Base-by-base conservation (phyloP, 1,140 invertebrate species). In the Brachionus rotundiformis region DNA sequence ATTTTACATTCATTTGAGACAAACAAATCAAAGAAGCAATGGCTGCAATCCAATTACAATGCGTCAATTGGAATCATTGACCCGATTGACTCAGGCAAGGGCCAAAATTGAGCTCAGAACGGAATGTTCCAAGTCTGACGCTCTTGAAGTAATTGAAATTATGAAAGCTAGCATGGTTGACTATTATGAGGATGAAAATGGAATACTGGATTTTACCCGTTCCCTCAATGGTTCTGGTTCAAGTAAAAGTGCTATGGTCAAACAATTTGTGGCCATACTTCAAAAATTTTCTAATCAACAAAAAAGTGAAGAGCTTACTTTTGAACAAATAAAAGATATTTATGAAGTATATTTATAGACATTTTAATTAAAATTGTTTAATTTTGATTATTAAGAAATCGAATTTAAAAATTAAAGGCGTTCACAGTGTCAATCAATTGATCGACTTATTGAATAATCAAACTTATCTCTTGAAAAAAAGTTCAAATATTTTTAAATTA, bases 1-100 rank as follows among this genome's bases (percentile, higher is more conserved):
- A 6, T 96, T 94, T 89, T 98, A 96, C 86, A 87, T 95, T 19
- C 90, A 93, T 82, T 89, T 97, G 41, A 89, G 94, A 25, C 89
- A 89, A 84, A 90, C 91, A 80, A 92, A 91, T 86, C 90, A 93
- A 83, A 87, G 86, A 61, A 85, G 85, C 77, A 90, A 91, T 84
- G 88, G 88, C 19, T 91, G 91, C 10, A 81, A 63, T 81, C 93
- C 93, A 1, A 91, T 95, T 41, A 96, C 93, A 6, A 88, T 87
- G 7, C 89, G 94, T 79, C 94, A 96, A 85, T 89, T 96, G 29
- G 93, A 95, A 89, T 95, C 94, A 6, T 90, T 97, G 61, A 93
- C 96, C 41, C 87, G 95, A 85, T 88, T 98, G 54, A 81, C 79
- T n/a, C 54, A 81, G n/a, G 79, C 79, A 16, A 49, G 79, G 23